phyloP scores from a whole-genome alignment of 2,888 invertebrate species.

The Trachelus troglodyta region DNA sequence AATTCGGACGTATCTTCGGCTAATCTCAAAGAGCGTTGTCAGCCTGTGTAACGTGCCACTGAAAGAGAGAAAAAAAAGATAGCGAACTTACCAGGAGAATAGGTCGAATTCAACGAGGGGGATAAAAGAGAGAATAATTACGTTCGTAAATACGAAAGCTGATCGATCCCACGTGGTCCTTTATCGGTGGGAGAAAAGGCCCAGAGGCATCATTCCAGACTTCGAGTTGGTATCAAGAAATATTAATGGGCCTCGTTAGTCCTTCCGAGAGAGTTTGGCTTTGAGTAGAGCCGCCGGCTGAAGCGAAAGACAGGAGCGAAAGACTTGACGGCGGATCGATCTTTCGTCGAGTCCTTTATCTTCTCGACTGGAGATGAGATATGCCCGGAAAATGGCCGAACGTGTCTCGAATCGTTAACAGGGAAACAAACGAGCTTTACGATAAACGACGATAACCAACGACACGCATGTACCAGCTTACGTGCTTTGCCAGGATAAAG shows the following conservation, averaged over 20 bases:
- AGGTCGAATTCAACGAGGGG: neutral
- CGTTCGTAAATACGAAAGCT: neutral
- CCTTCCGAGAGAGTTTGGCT: neutral
- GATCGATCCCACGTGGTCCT: neutral
- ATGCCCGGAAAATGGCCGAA: neutral
- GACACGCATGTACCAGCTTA: neutral
- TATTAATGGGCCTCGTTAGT: neutral
- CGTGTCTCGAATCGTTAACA: neutral
- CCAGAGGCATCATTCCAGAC: neutral
- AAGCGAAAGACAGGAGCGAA: neutral
- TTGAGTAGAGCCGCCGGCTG: neutral
- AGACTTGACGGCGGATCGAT: neutral
- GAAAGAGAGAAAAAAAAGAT: conserved; percentile 7
- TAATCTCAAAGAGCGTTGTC: neutral
- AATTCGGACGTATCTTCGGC: neutral
- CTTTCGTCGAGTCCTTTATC: neutral
- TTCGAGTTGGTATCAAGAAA: neutral
- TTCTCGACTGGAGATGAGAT: neutral
- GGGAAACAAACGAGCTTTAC: neutral
- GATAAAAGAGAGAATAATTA: neutral
- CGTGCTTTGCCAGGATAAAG: neutral
- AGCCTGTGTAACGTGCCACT: conserved; percentile 15
- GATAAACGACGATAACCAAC: neutral
- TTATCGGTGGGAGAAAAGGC: neutral
- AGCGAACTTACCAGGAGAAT: neutral